Evolutionary conservation across 2,113 vertebrate species (phyloP).

Genomic region (Burhinus oedicnemus): DNA sequence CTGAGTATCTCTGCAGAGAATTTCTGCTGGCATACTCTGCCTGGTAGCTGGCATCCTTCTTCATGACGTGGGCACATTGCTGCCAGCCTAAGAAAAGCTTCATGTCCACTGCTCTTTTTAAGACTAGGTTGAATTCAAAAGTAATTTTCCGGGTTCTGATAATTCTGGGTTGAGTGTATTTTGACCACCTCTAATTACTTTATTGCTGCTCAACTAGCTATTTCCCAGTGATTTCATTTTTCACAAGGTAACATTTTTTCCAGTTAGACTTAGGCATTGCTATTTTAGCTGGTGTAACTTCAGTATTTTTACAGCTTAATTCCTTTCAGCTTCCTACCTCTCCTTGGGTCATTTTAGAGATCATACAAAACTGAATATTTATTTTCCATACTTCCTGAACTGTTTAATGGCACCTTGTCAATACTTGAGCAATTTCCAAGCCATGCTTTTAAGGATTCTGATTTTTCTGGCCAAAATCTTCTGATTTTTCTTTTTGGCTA

Average conservation of each 20-base stretch:
- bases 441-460: not conserved
- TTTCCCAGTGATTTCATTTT: not conserved
- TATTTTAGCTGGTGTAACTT: not conserved
- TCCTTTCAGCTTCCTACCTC: not conserved
- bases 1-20: not conserved
- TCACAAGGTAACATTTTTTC: not conserved
- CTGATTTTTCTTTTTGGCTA: not conserved
- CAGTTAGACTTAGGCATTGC: not conserved
- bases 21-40: not conserved
- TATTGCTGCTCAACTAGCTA: not conserved
- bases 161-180: not conserved
- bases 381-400: not conserved
- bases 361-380: not conserved
- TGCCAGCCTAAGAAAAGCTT: not conserved
- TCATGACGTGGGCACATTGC: fast-evolving
- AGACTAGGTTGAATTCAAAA: not conserved
- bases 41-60: not conserved
- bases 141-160: not conserved
- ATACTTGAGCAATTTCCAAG: not conserved
- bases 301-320: not conserved
- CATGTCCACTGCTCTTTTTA: not conserved
- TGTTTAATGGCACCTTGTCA: not conserved
- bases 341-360: not conserved
- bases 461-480: not conserved
- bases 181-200: not conserved